Evolutionary conservation across 2,888 invertebrate genomes (phyloP), one percentile per base, ranked within the genome.

Genomic region (Tortrix viridana): DNA sequence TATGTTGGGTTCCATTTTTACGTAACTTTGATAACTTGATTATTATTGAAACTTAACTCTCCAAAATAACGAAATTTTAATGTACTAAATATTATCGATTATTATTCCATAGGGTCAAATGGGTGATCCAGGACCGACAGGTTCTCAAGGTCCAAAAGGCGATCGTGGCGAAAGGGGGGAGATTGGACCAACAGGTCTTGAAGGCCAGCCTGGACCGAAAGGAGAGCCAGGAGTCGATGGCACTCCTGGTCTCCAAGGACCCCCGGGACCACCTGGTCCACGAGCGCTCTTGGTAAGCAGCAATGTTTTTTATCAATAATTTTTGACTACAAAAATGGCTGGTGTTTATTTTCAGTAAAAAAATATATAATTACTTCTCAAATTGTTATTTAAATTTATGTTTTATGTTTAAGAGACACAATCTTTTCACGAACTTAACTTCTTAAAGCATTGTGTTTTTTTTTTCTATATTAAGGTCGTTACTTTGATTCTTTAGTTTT

Each of bases 151-250:
- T 44, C 82, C 86, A 0, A 93, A 92, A 73, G 95, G 95, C 0
- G 94, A 95, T 37, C 93, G 94, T 77, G 97, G 96, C 63, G 97
- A 96, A 71, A 93, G 94, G 74, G 96, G 96, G 41, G 93, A 94
- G 14, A 71, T 80, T 5, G 95, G 94, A 2, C 76, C 90, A 1
- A 84, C 89, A 23, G 95, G 95, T 3, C 93, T 94, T 46, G 95
- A 95, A 83, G 97, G 97, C 54, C 92, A 94, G 62, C 95, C 94
- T 73, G 97, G 97, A 20, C 93, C 94, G 37, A 96, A 96, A 88
- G 97, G 97, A 20, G 96, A 96, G 69, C 94, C 95, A 55, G 96
- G 96, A 20, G 86, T 93, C 50, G 96, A 96, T 76, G 96, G 96
- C 1, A 82, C 93, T 52, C 93, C 95, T 19, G 96, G 96, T 4